Evolutionary conservation across 2,113 vertebrate genomes (phyloP), one percentile per base, ranked within the genome.

Genomic region (Rhipidura dahli): DNA sequence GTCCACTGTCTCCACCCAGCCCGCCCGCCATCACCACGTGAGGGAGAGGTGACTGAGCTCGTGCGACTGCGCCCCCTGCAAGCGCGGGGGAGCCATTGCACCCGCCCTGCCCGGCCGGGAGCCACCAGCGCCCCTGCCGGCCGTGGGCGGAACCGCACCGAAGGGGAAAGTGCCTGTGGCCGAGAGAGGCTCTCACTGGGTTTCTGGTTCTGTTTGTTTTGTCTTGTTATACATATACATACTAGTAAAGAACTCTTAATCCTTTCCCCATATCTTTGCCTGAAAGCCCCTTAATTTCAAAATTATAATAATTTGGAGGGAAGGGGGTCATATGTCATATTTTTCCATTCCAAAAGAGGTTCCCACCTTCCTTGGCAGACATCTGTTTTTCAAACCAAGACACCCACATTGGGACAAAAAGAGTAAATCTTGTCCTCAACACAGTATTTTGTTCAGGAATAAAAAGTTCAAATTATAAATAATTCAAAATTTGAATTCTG

Each of bases 11-110:
- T 5, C 31, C 33, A 22, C 14, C 33, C 54, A 33, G 53, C 27
- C n/a, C 7, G 9, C 9, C 42, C 2, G 10, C 57, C 45, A 13
- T 21, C 1, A 8, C 23, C 31, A 0, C 5, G 0, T 2, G 27
- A 13, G 44, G 14, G 56, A 31, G 21, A n/a, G 6, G 56, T 1
- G 4, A 6, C n/a, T 24, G 13, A 28, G 4, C 42, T 23, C 26
- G 4, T 15, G 7, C 42, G 33, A 47, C 42, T 63, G 75, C 30
- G 23, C 75, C 75, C 73, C 75, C 75, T 51, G 59, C 75, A 28
- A 53, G 1, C 19, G 4, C 2, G 23, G 50, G 8, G 39, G 50
- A 54, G 6, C 6, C 37, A 19, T 1, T 5, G 37, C 69, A 51
- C 5, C 21, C 26, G 2, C 35, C 16, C 39, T 15, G 50, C 22